Conservation (phyloP, 2,888 invertebrate genomes). For the Cacoxenus indagator region DNA sequence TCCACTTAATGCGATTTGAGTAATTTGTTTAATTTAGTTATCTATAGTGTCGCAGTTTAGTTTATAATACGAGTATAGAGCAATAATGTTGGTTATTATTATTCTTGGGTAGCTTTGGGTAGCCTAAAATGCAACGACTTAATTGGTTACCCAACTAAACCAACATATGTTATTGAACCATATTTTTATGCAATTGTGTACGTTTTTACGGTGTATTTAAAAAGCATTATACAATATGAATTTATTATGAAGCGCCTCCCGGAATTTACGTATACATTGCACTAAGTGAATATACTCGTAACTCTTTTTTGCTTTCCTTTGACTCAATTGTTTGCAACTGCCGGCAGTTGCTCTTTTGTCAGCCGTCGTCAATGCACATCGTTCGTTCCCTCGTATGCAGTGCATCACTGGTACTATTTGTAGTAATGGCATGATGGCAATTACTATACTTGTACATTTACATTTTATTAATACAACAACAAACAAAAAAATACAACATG, state of each 20-base stretch:
- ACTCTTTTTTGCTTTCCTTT: neutral
- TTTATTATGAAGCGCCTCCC: constrained; percentile 9
- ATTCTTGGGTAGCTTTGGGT: no score
- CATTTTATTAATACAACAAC: constrained; percentile 8
- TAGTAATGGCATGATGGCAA: neutral
- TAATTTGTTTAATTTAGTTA: no score
- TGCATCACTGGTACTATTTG: neutral
- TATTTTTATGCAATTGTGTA: no score
- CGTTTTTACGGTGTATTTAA: constrained; percentile 6
- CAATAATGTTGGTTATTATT: no score
- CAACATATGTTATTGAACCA: no score
- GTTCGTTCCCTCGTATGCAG: neutral
- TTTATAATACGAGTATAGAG: no score
- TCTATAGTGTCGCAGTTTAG: no score
- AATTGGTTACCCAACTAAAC: no score
- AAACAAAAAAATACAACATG: neutral
- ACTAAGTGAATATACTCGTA: neutral
- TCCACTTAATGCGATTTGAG: no score
- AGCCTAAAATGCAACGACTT: no score
- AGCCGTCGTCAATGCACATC: neutral
- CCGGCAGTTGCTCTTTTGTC: neutral
- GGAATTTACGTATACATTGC: constrained; percentile 18
- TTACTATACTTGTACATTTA: neutral
- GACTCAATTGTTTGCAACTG: neutral
- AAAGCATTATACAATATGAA: constrained; percentile 1